Conservation (phyloP, 2,888 invertebrate species). For the Campoplex nolae region DNA sequence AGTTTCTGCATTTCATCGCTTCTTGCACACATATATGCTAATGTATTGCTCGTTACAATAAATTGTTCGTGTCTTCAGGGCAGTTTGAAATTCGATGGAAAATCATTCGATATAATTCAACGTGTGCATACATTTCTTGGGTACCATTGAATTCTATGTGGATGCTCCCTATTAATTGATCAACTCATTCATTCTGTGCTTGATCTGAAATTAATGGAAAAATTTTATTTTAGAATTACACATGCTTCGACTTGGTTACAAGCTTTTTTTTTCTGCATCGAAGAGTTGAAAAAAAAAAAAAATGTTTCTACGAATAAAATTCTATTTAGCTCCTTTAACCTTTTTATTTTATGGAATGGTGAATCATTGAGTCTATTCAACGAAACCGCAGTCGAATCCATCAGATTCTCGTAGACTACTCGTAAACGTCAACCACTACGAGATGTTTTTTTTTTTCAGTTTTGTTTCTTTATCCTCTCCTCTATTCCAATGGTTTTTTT, state of each 20-base stretch:
- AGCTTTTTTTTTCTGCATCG: too few relatives aligned
- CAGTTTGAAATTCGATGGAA: not conserved
- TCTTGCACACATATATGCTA: not conserved
- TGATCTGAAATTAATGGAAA: not conserved
- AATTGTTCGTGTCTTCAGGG: not conserved
- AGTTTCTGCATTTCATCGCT: not conserved
- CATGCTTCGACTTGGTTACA: not conserved
- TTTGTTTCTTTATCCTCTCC: not conserved
- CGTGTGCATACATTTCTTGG: constrained; percentile 16
- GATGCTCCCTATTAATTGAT: not conserved
- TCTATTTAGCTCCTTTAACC: too few relatives aligned
- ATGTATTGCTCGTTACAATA: not conserved
- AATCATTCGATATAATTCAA: constrained; percentile 23
- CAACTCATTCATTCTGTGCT: not conserved
- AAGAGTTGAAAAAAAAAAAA: too few relatives aligned
- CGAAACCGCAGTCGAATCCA: too few relatives aligned
- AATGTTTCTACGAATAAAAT: too few relatives aligned
- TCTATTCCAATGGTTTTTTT: not conserved
- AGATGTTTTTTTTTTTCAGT: not conserved
- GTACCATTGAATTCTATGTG: too few relatives aligned
- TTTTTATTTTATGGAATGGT: too few relatives aligned
- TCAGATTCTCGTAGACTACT: not conserved
- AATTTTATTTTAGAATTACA: not conserved
- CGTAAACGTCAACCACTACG: not conserved
- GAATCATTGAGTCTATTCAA: too few relatives aligned